phyloP scores from a whole-genome alignment of 2,797 vertebrate species.

The Odontamblyopus rebecca region DNA sequence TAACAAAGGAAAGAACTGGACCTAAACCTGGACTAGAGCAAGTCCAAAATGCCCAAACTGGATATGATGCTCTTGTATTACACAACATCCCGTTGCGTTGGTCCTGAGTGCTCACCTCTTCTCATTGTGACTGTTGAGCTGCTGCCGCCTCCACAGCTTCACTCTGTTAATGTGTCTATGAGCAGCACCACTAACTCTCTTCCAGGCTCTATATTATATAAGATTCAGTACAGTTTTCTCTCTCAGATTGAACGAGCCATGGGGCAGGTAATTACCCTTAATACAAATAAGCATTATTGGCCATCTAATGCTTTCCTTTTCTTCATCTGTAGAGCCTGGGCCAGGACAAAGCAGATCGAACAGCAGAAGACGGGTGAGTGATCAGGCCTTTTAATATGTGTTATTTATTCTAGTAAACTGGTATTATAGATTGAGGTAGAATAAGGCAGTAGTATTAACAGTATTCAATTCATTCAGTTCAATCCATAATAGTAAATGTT shows the following conservation, averaged over 20 bases:
- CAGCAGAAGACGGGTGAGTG: constrained; percentile 69
- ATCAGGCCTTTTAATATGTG: background rate
- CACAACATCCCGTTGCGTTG: constrained; percentile 51
- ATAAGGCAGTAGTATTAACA: no score
- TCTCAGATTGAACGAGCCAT: constrained; percentile 47
- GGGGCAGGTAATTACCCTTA: constrained; percentile 60
- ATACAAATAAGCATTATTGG: constrained; percentile 21
- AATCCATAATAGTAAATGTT: no score
- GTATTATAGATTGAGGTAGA: background rate
- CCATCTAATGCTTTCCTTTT: constrained; percentile 21
- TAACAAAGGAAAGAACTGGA: background rate
- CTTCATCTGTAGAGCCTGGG: constrained; percentile 51
- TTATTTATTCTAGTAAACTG: background rate
- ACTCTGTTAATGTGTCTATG: constrained; percentile 42
- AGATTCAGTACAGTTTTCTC: constrained; percentile 50
- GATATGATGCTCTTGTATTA: constrained; percentile 36
- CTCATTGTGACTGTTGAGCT: constrained; percentile 34
- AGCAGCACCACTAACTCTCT: constrained; percentile 57
- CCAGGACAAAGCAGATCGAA: constrained; percentile 51
- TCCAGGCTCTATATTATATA: constrained; percentile 64
- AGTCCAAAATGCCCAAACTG: constrained; percentile 23
- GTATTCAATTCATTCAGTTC: no score
- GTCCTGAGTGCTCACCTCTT: constrained; percentile 42
- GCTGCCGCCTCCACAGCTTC: constrained; percentile 65
- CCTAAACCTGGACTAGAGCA: background rate